Evolutionary conservation across 2,888 invertebrate genomes (phyloP).

Genomic region (Limenitis arthemis): DNA sequence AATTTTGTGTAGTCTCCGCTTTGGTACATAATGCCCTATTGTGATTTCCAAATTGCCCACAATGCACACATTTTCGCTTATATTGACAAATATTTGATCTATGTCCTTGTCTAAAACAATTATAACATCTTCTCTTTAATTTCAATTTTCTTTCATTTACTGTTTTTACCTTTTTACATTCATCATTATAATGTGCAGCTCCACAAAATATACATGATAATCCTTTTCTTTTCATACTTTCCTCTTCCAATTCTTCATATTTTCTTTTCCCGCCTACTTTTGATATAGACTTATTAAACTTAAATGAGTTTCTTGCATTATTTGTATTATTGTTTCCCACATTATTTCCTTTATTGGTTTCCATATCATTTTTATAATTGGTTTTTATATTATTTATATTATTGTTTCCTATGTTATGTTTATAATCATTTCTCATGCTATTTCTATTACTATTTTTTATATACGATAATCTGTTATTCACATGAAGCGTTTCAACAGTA

Average conservation of each 20-base stretch:
- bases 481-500: constrained; percentile 7
- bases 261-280: neutral
- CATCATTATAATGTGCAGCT: constrained; percentile 5
- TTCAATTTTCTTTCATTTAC: constrained; percentile 5
- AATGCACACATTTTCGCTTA: constrained; percentile 7
- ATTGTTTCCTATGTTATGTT: too few species aligned
- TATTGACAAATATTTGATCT: neutral
- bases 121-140: constrained; percentile 5
- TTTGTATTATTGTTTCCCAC: too few species aligned
- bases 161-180: neutral
- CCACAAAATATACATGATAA: constrained; percentile 10
- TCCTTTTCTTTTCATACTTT: neutral
- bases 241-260: neutral
- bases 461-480: neutral
- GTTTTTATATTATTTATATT: too few species aligned
- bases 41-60: constrained; percentile 3
- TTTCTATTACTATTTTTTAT: neutral
- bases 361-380: too few species aligned
- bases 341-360: too few species aligned
- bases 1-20: neutral
- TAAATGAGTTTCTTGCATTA: neutral
- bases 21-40: constrained; percentile 4
- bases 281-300: neutral
- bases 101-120: constrained; percentile 8
- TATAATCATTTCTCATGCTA: too few species aligned